Base-by-base conservation (phyloP, 2,113 vertebrate species). In the Ictalurus punctatus region DNA sequence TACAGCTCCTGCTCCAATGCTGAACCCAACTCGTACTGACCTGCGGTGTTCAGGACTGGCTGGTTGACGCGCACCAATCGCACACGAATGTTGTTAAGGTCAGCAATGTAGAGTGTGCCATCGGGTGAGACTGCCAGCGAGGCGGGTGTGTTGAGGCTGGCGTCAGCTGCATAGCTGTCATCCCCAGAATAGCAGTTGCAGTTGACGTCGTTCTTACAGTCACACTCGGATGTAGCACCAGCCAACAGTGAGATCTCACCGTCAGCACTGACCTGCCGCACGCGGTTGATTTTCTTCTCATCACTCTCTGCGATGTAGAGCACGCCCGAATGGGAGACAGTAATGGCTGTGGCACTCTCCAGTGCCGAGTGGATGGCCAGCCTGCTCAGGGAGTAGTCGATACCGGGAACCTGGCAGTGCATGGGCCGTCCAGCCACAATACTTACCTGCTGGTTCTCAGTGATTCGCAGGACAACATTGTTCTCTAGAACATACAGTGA, bases 321-420 rank as follows among this genome's bases (percentile, higher is more conserved):
- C 93, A 97, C 94, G 81, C 97, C 97, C 2, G 95, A 95, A 92
- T 98, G 97, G 67, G 97, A 97, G 85, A 98, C 94, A 92, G 97
- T 95, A 61, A 98, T 96, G 91, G 97, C 96, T 40, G 96, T 97
- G 93, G 97, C 97, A 13, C 97, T 97, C 92, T 98, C 97, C 91
- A 98, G 95, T 6, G 97, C 96, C 1, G 97, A 97, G 94, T 98
- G 97, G 92, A 97, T 97, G 94, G 97, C 97, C 87, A 97, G 96
- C 88, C 96, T 97, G 95, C 97, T 98, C 92, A 97, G 96, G 0
- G 97, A 97, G 94, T 98, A 97, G 95, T 98, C 97, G 86, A 98
- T 98, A 93, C 97, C 97, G 3, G 97, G 97, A 74, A 97, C 97
- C 94, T 97, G 97, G 93, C 97, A 98, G 94, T 98, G 97, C 97